phyloP scores from a whole-genome alignment of 2,797 vertebrate genomes.

The Moxostoma hubbsi region DNA sequence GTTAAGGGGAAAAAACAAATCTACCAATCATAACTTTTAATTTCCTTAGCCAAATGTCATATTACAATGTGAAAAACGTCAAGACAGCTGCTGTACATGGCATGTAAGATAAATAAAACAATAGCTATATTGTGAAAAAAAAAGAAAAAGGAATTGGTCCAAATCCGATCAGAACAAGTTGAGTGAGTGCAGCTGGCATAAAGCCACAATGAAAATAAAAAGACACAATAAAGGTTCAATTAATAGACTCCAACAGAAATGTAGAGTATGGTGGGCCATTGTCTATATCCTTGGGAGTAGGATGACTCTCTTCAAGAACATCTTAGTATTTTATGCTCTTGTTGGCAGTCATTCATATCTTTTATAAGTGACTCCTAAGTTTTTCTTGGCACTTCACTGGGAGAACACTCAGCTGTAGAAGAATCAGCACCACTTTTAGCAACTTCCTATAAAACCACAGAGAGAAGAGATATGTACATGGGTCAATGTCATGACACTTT shows the following conservation, averaged over 20 bases:
- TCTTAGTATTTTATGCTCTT: neutral
- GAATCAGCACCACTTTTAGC: constrained; percentile 76
- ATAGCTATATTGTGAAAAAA: neutral
- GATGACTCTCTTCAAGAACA: neutral
- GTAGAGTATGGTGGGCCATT: neutral
- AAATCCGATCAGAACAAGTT: constrained; percentile 35
- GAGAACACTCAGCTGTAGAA: constrained; percentile 62
- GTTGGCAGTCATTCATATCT: constrained; percentile 14
- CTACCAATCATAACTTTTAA: constrained; percentile 20
- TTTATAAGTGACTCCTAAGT: neutral
- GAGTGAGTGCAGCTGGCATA: constrained; percentile 48
- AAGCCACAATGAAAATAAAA: constrained; percentile 45
- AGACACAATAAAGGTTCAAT: constrained; percentile 2
- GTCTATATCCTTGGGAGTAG: neutral
- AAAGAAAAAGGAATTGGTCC: constrained; percentile 1
- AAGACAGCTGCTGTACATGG: too few relatives aligned
- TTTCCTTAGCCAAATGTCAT: neutral
- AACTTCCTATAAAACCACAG: constrained; percentile 75
- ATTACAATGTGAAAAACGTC: neutral
- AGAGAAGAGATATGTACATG: neutral
- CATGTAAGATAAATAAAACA: neutral
- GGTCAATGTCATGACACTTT: too few relatives aligned
- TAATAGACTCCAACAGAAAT: constrained; percentile 1
- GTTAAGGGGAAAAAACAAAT: too few relatives aligned
- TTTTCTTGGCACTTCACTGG: constrained; percentile 84